Conservation (phyloP, 1,140 invertebrate genomes). For the Cataglyphis hispanica region DNA sequence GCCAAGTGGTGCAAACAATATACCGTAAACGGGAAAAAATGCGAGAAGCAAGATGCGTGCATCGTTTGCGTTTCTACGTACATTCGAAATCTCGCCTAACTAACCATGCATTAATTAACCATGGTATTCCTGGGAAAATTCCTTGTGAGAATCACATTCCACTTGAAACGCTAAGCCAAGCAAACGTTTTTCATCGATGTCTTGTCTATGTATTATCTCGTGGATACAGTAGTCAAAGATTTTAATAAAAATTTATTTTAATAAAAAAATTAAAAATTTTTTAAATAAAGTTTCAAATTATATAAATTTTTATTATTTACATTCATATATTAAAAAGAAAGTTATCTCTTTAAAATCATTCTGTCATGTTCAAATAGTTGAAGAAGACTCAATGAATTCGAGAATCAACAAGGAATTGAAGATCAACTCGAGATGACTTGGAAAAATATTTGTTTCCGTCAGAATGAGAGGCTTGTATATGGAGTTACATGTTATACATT, state of each 20-base stretch:
- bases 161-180: not conserved
- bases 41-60: not conserved
- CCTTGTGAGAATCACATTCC: not conserved
- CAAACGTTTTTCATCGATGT: conserved; percentile 9
- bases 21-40: conserved; percentile 50
- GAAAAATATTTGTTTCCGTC: conserved; percentile 54
- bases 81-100: not conserved
- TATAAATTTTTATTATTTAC: not conserved
- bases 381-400: conserved; percentile 28
- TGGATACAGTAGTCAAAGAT: too few relatives aligned
- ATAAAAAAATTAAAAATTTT: not conserved
- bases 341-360: conserved; percentile 11
- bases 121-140: not conserved
- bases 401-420: not conserved
- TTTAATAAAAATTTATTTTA: too few relatives aligned
- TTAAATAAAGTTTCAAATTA: not conserved
- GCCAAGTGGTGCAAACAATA: conserved; percentile 13
- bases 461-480: conserved; percentile 54
- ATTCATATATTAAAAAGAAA: not conserved
- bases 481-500: conserved; percentile 69
- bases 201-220: too few relatives aligned
- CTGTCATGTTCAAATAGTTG: not conserved
- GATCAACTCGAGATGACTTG: not conserved
- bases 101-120: conserved; percentile 30
- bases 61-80: not conserved